A percentile compares a stretch with the other conserved stretches of the same genome.
phyloP scores from a whole-genome alignment of 2,113 vertebrate genomes.

The Eclectus roratus region DNA sequence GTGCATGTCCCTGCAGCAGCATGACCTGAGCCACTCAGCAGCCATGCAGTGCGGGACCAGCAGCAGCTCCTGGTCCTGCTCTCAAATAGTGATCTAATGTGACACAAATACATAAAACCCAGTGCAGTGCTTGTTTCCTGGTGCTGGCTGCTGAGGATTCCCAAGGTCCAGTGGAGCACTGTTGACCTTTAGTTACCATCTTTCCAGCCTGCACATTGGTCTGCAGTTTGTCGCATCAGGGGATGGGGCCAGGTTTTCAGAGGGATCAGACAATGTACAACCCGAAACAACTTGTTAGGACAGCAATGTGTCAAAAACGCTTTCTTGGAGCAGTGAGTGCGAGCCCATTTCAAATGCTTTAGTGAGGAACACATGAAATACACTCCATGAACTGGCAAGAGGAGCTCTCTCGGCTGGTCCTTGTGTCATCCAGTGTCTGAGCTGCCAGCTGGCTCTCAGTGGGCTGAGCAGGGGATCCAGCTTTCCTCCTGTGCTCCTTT shows the following conservation, averaged over 20 bases:
- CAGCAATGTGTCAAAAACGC: neutral
- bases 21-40: neutral
- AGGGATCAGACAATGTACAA: fast-evolving
- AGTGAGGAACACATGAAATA: neutral
- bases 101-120: neutral
- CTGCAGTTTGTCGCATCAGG: neutral
- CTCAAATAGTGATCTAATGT: neutral
- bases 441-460: neutral
- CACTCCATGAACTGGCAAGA: neutral
- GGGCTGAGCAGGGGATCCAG: neutral
- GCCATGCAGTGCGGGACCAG: fast-evolving
- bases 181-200: no score
- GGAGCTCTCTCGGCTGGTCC: neutral
- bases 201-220: neutral
- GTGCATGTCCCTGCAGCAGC: fast-evolving
- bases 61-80: neutral
- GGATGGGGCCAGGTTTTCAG: neutral
- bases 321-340: neutral
- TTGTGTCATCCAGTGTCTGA: fast-evolving
- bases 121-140: neutral
- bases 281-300: neutral
- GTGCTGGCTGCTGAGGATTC: neutral
- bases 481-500: neutral
- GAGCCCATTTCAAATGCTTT: neutral
- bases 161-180: fast-evolving